Evolutionary conservation across 2,888 invertebrate species (phyloP), one percentile per base, ranked within the genome.

Genomic region (Elaeidobius kamerunicus): DNA sequence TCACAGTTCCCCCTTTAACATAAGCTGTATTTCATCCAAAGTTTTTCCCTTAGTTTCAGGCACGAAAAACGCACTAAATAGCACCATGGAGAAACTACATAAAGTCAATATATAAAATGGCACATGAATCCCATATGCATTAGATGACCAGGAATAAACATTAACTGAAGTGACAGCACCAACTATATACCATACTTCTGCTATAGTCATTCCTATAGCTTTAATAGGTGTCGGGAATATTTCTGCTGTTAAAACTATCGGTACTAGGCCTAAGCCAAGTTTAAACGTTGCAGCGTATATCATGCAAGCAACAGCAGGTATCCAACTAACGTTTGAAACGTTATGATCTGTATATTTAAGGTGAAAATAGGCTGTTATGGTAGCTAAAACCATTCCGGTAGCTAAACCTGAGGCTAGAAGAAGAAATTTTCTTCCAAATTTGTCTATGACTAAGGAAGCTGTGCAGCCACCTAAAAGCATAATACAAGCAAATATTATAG

Each of bases 221-320:
- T 73, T 73, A 14, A 73, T 65, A 35, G 69, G 68, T 1, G 72
- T 68, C 1, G 73, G 70, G 52, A 73, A 73, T 9, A 73, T 53
- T 60, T 73, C 73, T 1, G 70, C 71, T 6, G 71, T 71, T 47
- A 72, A 63, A 11, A 73, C 69, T 35, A 72, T 71, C 0, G 73
- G 73, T 2, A 73, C 70, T 44, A 71, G 64, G 1, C 73, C 73
- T 15, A 73, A 56, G 4, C 73, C 73, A 6, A 67, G 57, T 59
- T 71, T 71, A 39, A 70, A 72, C 9, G 66, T 64, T 6, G 66
- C 61, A 4, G 73, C 72, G 53, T 72, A 73, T 3, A 66, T 42
- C 69, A 73, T 69, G 1, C 71, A 67, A 17, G 66, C 60, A 2
- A 57, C 68, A 5, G 72, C 62, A 0, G 73, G 73, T 28, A 73